phyloP scores from a whole-genome alignment of 2,888 invertebrate genomes.

The Himalopsyche tibetana region DNA sequence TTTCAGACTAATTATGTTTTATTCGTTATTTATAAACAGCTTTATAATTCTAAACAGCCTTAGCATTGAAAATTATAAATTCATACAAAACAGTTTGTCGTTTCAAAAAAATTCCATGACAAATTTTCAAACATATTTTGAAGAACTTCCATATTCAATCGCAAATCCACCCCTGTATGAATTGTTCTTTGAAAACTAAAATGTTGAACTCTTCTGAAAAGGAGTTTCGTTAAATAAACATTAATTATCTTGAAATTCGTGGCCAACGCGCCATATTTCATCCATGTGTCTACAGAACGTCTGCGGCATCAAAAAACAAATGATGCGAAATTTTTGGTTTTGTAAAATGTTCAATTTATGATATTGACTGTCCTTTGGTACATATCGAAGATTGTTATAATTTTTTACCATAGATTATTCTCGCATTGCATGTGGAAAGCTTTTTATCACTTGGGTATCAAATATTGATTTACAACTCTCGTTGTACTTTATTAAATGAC shows the following conservation, averaged over 20 bases:
- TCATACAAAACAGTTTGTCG: too few species aligned
- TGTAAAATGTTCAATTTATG: not conserved
- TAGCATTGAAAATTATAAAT: too few species aligned
- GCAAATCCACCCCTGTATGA: not conserved
- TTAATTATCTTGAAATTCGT: not conserved
- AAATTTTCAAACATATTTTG: too few species aligned
- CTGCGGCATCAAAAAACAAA: constrained; percentile 26
- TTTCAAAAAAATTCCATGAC: too few species aligned
- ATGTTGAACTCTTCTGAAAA: not conserved
- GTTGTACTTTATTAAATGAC: not conserved
- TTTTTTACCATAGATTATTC: not conserved
- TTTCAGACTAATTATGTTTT: too few species aligned
- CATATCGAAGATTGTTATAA: not conserved
- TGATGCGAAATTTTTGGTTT: not conserved
- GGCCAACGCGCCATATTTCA: constrained; percentile 20
- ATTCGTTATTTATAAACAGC: too few species aligned
- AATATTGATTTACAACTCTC: not conserved
- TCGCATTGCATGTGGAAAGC: not conserved
- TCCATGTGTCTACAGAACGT: not conserved
- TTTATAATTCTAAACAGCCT: too few species aligned
- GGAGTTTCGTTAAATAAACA: not conserved
- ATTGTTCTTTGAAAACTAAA: not conserved
- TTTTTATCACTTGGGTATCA: not conserved
- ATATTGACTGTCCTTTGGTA: not conserved
- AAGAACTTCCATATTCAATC: not conserved